Percentiles rank a stretch among this genome's conserved stretches.
Evolutionary conservation across 1,140 invertebrate genomes (phyloP).

Genomic region (Hypothenemus hampei): DNA sequence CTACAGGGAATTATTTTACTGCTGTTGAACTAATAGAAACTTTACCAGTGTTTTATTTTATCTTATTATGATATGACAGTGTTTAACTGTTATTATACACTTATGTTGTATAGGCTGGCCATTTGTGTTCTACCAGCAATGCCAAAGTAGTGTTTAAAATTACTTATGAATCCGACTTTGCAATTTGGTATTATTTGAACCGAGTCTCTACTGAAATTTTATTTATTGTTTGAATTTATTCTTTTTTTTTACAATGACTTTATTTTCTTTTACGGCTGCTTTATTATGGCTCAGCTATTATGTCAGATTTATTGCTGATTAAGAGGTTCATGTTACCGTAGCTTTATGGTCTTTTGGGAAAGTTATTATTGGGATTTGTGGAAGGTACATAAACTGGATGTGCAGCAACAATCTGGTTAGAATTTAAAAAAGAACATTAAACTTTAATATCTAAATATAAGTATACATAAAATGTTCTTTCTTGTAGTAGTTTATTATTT

Average conservation of each 20-base stretch:
- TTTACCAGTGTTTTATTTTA: constrained; percentile 16
- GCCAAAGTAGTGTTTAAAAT: constrained; percentile 17
- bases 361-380: constrained; percentile 3
- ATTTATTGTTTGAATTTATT: constrained; percentile 19
- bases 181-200: constrained; percentile 11
- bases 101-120: constrained; percentile 13
- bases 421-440: neutral
- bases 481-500: too few relatives aligned
- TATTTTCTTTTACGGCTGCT: too few relatives aligned
- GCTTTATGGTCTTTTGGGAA: constrained; percentile 1
- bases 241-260: constrained; percentile 8
- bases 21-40: constrained; percentile 1
- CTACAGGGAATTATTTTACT: constrained; percentile 4
- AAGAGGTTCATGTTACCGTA: constrained; percentile 4
- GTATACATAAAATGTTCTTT: too few relatives aligned
- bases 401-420: constrained; percentile 2
- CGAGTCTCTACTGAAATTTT: constrained; percentile 4
- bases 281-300: constrained; percentile 7
- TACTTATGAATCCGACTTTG: constrained; percentile 10
- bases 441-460: too few relatives aligned
- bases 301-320: constrained; percentile 19
- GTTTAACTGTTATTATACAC: constrained; percentile 22
- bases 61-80: constrained; percentile 19
- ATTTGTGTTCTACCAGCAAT: constrained; percentile 15
- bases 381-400: constrained; percentile 3